Evolutionary conservation across 2,113 vertebrate species (phyloP).

Genomic region (Guaruba guarouba): DNA sequence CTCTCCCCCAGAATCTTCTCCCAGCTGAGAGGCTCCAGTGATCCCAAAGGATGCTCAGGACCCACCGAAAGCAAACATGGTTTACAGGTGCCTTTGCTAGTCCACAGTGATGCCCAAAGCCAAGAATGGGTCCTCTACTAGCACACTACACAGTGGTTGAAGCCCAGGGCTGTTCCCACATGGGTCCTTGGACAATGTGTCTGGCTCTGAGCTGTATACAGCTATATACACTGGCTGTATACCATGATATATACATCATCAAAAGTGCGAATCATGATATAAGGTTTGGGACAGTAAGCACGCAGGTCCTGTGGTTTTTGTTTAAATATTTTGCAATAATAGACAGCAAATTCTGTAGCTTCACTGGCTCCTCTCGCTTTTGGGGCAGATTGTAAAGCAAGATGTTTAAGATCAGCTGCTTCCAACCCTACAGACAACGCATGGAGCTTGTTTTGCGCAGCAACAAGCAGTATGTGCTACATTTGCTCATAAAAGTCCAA

Average conservation of each 20-base stretch:
- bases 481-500: slow-evolving; percentile 17
- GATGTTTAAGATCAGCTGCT: slow-evolving; percentile 3
- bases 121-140: not conserved
- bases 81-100: not conserved
- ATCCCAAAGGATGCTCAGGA: not conserved
- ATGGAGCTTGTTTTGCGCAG: not conserved
- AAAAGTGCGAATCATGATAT: not conserved
- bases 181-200: not conserved
- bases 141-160: not conserved
- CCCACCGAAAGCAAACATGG: not conserved
- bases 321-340: not conserved
- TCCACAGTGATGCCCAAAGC: not conserved
- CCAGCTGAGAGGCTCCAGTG: not conserved
- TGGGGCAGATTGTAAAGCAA: not conserved
- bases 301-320: not conserved
- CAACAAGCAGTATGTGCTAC: not conserved
- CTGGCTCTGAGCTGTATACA: not conserved
- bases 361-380: not conserved
- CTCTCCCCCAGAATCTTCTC: not conserved
- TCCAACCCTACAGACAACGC: not conserved
- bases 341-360: not conserved
- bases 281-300: not conserved
- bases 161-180: not conserved
- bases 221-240: not conserved
- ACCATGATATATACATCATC: not conserved